Conservation (phyloP, 1,140 invertebrate genomes). For the Drosophila mojavensis region DNA sequence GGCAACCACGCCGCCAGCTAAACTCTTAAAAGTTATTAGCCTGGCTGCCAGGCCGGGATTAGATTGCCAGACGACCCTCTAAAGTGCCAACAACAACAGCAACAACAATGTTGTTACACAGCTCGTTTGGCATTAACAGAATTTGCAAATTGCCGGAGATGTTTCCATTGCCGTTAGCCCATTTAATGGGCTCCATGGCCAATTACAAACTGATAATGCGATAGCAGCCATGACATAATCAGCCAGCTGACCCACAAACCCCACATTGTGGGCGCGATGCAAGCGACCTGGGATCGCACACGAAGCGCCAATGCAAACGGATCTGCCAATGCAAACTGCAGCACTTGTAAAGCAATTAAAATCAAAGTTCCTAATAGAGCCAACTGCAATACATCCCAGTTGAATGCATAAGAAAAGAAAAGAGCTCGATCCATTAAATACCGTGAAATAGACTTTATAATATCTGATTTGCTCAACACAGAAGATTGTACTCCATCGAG, state of each 20-base stretch:
- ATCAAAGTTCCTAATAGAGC: slow-evolving; percentile 4
- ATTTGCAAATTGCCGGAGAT: slow-evolving; percentile 23
- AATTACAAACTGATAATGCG: slow-evolving; percentile 42
- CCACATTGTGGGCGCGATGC: neutral
- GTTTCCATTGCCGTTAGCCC: slow-evolving; percentile 6
- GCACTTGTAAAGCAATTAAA: slow-evolving; percentile 31
- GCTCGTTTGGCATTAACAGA: slow-evolving; percentile 20
- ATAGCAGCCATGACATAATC: slow-evolving; percentile 20
- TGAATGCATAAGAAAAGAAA: no score
- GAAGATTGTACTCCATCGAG: no score
- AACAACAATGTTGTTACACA: slow-evolving; percentile 48
- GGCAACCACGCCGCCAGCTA: slow-evolving; percentile 4
- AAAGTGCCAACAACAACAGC: slow-evolving; percentile 2
- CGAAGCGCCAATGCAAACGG: neutral
- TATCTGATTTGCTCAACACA: no score
- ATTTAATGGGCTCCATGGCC: slow-evolving; percentile 2
- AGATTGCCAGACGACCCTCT: slow-evolving; percentile 16
- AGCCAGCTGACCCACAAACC: slow-evolving; percentile 11
- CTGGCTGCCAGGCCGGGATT: slow-evolving; percentile 12
- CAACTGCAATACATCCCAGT: neutral
- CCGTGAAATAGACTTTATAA: no score
- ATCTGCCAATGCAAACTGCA: neutral
- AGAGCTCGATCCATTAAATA: no score
- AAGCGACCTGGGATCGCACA: neutral
- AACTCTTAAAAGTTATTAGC: slow-evolving; percentile 43